These are phyloP conservation scores for Drosophila basisetae DNA, from an alignment of 2,888 invertebrate genomes.

Conservation along the genomic window DNA sequence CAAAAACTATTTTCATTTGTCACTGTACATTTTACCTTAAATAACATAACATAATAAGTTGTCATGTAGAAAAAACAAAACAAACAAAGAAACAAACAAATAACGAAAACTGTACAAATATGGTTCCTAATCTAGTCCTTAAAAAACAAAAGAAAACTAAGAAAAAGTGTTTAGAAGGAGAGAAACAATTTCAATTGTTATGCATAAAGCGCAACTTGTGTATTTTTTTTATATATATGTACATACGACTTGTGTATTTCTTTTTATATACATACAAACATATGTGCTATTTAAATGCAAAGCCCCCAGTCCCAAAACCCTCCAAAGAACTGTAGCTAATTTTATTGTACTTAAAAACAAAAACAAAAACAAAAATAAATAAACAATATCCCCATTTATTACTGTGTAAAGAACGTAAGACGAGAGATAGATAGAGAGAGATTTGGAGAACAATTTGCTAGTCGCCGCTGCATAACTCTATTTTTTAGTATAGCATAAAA, in stretches of 20 bases:
- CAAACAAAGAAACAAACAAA: constrained; percentile 56
- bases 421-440: constrained; percentile 15
- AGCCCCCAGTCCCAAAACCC: constrained; percentile 37
- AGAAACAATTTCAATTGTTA: constrained; percentile 52
- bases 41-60: constrained; percentile 51
- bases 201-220: constrained; percentile 57
- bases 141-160: constrained; percentile 40
- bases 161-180: constrained; percentile 36
- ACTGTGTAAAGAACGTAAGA: constrained; percentile 46
- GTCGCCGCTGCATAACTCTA: constrained; percentile 73
- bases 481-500: constrained; percentile 59
- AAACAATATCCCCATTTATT: constrained; percentile 25
- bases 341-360: constrained; percentile 69
- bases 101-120: constrained; percentile 83
- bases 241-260: constrained; percentile 7
- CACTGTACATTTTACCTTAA: constrained; percentile 70
- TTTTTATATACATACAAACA: constrained; percentile 18
- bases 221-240: constrained; percentile 46
- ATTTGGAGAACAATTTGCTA: constrained; percentile 63
- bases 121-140: constrained; percentile 85
- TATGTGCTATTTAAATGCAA: constrained; percentile 20
- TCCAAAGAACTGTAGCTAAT: constrained; percentile 73
- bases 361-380: constrained; percentile 30
- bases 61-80: constrained; percentile 31
- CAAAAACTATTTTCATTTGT: constrained; percentile 43